Base-by-base conservation (phyloP, 2,797 vertebrate species). In the Dallia pectoralis region DNA sequence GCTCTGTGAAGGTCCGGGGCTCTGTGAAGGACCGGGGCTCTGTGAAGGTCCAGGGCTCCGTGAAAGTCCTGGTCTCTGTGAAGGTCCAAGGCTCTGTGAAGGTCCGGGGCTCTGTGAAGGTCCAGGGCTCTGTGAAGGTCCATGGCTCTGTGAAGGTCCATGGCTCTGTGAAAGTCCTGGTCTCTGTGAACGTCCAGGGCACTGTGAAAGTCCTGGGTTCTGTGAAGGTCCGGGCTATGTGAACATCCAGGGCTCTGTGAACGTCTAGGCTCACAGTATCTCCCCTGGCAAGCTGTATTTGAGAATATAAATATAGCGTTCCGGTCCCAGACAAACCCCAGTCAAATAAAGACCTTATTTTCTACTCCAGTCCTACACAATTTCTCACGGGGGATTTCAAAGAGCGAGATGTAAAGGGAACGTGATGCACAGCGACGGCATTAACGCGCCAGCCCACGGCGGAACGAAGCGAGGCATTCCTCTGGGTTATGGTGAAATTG, bases 371-470 rank as follows among this genome's bases (percentile, higher is more conserved):
- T 68, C 66, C 25, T 15, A 68, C 32, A 56, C 62, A 36, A 56
- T 73, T 30, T 56, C 40, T 71, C 51, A 56, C 33, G 5, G 22
- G n/a, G 40, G 3, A 72, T 77, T 76, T 79, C 3, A 69, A 29
- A 71, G 32, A 71, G 36, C 15, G 7, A 14, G 18, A 66, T 63
- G 22, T 49, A 19, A 70, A 61, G 18, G 33, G 33, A 47, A 8
- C 25, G 32, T 69, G 49, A 77, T 61, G 75, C 67, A 18, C 56
- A 44, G 33, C 56, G 64, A 67, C 65, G 47, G 74, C 0, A 29
- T 0, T 19, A 71, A 62, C 64, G 16, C 32, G 66, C 69, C 70
- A 44, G 48, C 59, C 51, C 56, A 71, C n/a, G 51, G 65, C 53
- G 65, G 15, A n/a, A 30, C 77, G 30, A 29, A 67, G 30, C 3